A percentile compares a stretch with the other conserved stretches of the same genome.
phyloP scores from a whole-genome alignment of 2,888 invertebrate species.

The Thereva unica region DNA sequence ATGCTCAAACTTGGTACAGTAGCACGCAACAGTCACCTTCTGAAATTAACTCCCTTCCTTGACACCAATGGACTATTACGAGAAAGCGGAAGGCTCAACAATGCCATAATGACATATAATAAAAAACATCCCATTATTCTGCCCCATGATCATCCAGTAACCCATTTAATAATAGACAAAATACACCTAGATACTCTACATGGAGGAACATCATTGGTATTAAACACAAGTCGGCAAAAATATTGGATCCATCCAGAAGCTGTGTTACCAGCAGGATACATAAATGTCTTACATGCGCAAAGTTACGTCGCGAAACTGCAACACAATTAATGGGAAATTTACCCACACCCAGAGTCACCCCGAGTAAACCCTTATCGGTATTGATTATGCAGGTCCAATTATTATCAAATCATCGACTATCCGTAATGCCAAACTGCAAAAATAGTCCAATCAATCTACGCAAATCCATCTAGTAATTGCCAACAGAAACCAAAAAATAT shows the following conservation, averaged over 20 bases:
- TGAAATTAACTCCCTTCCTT: background rate
- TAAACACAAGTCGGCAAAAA: background rate
- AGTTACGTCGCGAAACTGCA: background rate
- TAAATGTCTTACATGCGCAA: background rate
- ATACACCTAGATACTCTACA: background rate
- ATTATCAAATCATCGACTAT: background rate
- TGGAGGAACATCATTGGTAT: background rate
- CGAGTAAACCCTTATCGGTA: background rate
- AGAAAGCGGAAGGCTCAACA: background rate
- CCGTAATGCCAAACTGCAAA: background rate
- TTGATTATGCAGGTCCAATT: slow-evolving; percentile 7
- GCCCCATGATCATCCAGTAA: background rate
- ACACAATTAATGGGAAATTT: slow-evolving; percentile 8
- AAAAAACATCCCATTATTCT: background rate
- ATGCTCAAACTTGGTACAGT: background rate
- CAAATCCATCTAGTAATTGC: no score
- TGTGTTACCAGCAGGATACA: background rate
- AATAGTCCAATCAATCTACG: no score
- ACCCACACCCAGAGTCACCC: background rate
- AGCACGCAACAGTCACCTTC: background rate
- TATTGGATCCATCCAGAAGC: background rate
- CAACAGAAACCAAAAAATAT: no score
- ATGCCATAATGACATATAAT: background rate
- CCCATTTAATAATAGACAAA: background rate
- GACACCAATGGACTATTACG: background rate